A percentile compares a stretch with the other conserved stretches of the same genome.
Evolutionary conservation across 1,140 invertebrate species (phyloP).

Genomic region (Megalopta genalis): DNA sequence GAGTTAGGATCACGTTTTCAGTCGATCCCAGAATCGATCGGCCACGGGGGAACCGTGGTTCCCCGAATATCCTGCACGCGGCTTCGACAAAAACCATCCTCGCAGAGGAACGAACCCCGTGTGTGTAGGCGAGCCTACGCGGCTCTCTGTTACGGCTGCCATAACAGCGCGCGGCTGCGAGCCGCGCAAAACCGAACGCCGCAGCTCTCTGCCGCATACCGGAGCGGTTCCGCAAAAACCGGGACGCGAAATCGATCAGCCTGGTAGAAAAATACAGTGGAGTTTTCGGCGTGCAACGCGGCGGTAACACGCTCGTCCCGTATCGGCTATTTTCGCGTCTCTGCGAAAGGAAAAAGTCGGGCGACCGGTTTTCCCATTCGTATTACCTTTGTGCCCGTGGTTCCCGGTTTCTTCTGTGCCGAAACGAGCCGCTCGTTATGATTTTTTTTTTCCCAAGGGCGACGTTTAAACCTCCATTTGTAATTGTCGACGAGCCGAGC

Average conservation of each 20-base stretch:
- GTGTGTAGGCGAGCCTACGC: not conserved
- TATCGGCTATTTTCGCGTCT: constrained; percentile 24
- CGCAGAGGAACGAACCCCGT: constrained; percentile 10
- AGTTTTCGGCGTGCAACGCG: constrained; percentile 11
- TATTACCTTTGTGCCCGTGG: not conserved
- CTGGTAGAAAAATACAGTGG: constrained; percentile 35
- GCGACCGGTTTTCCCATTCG: not conserved
- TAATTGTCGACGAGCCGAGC: too few species aligned
- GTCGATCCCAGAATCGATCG: constrained; percentile 5
- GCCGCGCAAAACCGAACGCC: constrained; percentile 50
- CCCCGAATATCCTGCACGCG: constrained; percentile 21
- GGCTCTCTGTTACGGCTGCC: constrained; percentile 19
- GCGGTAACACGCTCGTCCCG: not conserved
- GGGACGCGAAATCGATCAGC: constrained; percentile 53
- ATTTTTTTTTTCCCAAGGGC: not conserved
- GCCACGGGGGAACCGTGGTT: constrained; percentile 2
- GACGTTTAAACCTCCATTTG: too few species aligned
- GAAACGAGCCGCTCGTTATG: not conserved
- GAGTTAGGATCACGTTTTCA: not conserved
- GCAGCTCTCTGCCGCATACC: constrained; percentile 23
- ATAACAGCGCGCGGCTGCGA: constrained; percentile 18
- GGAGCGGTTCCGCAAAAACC: constrained; percentile 30
- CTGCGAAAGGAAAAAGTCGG: constrained; percentile 27
- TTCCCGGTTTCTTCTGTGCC: not conserved
- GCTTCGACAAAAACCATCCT: constrained; percentile 33